Evolutionary conservation across 1,140 invertebrate genomes (phyloP).

Genomic region (Pachyrhynchus sulphureomaculatus): DNA sequence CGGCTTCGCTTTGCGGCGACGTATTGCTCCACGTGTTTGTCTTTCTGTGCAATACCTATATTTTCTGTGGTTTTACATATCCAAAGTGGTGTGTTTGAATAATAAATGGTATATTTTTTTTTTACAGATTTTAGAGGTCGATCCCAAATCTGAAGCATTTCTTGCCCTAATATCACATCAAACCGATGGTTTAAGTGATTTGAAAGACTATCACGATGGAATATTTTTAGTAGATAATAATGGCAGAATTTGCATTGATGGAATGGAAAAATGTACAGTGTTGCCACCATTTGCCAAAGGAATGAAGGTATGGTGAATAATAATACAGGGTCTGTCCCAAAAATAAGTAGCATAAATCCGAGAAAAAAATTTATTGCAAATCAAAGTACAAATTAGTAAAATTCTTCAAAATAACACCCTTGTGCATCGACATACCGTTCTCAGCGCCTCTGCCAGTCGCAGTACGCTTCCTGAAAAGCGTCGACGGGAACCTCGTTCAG

Average conservation of each 20-base stretch:
- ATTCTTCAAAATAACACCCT: background rate
- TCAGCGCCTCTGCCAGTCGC: too few relatives aligned
- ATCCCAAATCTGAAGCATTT: slow-evolving; percentile 28
- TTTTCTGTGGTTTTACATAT: too few relatives aligned
- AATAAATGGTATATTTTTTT: too few relatives aligned
- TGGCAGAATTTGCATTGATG: slow-evolving; percentile 40
- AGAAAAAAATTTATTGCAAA: too few relatives aligned
- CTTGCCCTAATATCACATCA: slow-evolving; percentile 30
- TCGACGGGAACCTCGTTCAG: background rate
- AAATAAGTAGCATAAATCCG: too few relatives aligned
- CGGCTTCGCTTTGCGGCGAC: too few relatives aligned
- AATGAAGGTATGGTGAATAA: slow-evolving; percentile 33
- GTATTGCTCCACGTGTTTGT: too few relatives aligned
- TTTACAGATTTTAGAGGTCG: slow-evolving; percentile 43
- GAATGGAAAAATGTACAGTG: slow-evolving; percentile 40
- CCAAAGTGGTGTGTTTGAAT: too few relatives aligned
- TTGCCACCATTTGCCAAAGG: slow-evolving; percentile 38
- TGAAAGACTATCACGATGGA: slow-evolving; percentile 5
- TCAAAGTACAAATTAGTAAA: too few relatives aligned
- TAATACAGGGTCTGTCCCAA: background rate
- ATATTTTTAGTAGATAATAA: slow-evolving; percentile 36
- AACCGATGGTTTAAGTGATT: slow-evolving; percentile 7
- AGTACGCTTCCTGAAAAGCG: too few relatives aligned
- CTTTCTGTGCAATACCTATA: too few relatives aligned
- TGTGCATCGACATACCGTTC: too few relatives aligned